Percentiles rank a stretch among this genome's conserved stretches.
These are phyloP conservation scores for Achatina immaculata DNA, from an alignment of 1,140 invertebrate genomes.

Conservation along the genomic window DNA sequence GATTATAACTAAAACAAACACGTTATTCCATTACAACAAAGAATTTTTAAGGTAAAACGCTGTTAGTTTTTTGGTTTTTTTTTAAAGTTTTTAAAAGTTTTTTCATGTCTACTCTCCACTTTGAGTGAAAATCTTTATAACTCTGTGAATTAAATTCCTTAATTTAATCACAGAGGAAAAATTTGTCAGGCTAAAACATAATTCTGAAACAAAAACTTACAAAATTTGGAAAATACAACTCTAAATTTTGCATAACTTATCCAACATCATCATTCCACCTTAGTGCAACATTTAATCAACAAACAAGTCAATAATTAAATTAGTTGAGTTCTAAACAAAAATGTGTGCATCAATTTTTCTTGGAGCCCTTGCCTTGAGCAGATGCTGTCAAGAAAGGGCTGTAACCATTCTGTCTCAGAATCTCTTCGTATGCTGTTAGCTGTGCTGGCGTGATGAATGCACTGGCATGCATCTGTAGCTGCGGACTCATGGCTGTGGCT, in stretches of 20 bases:
- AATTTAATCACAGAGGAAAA: no score
- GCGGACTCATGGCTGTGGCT: not conserved
- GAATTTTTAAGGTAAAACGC: no score
- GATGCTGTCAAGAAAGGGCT: constrained; percentile 8
- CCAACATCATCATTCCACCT: not conserved
- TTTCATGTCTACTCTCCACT: no score
- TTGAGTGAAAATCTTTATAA: no score
- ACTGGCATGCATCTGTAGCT: constrained; percentile 13
- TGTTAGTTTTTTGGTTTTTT: no score
- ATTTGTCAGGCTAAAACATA: not conserved
- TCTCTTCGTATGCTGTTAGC: constrained; percentile 38
- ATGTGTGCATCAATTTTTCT: not conserved
- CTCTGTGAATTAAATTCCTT: no score
- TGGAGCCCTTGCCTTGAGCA: not conserved
- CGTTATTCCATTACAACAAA: no score
- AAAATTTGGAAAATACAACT: not conserved
- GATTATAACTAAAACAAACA: no score
- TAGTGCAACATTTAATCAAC: not conserved
- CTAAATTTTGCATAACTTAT: not conserved
- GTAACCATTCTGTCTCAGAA: constrained; percentile 42
- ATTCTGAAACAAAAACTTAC: not conserved
- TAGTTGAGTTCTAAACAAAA: not conserved
- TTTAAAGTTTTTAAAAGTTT: no score
- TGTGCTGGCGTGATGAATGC: constrained; percentile 26
- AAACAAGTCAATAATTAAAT: not conserved